Conservation (phyloP, 2,113 vertebrate species). For the Syngnathus scovelli region DNA sequence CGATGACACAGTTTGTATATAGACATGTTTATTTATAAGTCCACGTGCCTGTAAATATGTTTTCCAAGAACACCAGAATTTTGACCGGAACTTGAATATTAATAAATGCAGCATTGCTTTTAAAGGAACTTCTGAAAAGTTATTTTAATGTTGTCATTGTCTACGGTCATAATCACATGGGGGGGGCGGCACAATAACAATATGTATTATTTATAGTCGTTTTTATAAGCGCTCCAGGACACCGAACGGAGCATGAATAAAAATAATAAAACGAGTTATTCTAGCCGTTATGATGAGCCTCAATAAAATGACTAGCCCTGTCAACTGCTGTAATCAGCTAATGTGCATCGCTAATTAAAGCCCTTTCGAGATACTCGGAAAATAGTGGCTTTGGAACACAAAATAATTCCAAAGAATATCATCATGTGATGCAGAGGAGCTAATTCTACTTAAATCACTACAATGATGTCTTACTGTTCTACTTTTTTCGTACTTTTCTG, state of each 20-base stretch:
- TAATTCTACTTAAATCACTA: not conserved
- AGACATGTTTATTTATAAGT: too few relatives aligned
- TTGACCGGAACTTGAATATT: too few relatives aligned
- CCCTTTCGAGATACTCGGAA: not conserved
- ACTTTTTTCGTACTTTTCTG: constrained; percentile 15
- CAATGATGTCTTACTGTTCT: not conserved
- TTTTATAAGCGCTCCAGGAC: not conserved
- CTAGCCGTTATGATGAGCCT: not conserved
- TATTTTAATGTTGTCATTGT: not conserved
- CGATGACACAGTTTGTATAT: too few relatives aligned
- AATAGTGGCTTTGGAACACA: not conserved
- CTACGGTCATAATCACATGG: not conserved
- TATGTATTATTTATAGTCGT: not conserved
- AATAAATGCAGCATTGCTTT: not conserved
- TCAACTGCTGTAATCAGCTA: constrained; percentile 16
- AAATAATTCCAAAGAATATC: not conserved
- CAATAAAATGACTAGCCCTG: constrained; percentile 17
- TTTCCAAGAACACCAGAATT: too few relatives aligned
- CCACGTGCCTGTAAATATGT: too few relatives aligned
- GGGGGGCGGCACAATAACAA: not conserved
- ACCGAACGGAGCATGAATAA: not conserved
- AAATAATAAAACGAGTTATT: not conserved
- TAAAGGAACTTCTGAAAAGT: not conserved
- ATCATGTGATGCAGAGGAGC: not conserved
- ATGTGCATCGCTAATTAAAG: constrained; percentile 8